These are phyloP conservation scores for Prunella strophiata DNA, from an alignment of 2,797 vertebrate species.

Conservation along the genomic window DNA sequence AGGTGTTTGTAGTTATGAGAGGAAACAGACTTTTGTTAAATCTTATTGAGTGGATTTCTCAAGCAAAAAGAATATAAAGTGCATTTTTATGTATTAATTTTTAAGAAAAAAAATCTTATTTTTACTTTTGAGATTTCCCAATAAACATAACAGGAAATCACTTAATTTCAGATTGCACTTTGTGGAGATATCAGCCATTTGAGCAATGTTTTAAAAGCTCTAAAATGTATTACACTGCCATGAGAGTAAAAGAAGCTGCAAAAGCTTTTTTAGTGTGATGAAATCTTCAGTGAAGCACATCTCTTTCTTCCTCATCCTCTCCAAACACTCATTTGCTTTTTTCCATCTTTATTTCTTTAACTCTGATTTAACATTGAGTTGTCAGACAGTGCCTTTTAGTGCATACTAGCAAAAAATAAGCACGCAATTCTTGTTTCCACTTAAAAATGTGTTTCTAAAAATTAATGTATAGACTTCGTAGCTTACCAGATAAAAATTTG, in stretches of 20 bases:
- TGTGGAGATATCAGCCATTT: neutral
- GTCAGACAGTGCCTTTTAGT: neutral
- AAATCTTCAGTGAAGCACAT: neutral
- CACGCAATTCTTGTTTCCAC: neutral
- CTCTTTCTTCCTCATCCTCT: neutral
- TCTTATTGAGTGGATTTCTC: neutral
- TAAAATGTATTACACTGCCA: slow-evolving; percentile 2
- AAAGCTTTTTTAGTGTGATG: neutral
- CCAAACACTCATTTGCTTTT: neutral
- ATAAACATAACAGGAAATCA: neutral
- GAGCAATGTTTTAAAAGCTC: slow-evolving; percentile 24
- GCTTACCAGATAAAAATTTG: neutral
- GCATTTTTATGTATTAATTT: slow-evolving; percentile 8
- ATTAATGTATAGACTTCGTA: neutral
- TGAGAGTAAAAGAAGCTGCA: slow-evolving; percentile 10
- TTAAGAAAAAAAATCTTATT: neutral
- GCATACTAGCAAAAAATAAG: neutral
- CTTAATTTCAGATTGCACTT: neutral
- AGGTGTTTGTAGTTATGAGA: neutral
- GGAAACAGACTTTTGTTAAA: neutral
- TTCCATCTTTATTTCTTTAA: neutral
- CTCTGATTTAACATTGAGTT: neutral
- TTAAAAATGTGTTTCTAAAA: neutral
- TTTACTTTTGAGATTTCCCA: neutral
- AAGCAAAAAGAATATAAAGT: neutral